Percentiles rank a stretch among this genome's conserved stretches.
Conservation (phyloP, 2,888 invertebrate genomes). For the Orgyia antiqua region DNA sequence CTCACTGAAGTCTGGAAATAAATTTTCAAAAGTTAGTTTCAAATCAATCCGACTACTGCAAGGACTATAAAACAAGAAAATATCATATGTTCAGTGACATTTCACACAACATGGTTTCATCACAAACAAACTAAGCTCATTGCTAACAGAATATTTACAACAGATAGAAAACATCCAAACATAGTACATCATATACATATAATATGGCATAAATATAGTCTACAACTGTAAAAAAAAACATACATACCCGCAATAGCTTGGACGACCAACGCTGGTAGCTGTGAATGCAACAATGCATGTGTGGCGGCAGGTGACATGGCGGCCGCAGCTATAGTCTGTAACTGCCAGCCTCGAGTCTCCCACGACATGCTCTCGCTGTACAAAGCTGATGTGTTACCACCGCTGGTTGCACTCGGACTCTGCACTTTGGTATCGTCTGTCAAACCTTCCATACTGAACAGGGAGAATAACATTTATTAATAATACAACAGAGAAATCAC, state of each 20-base stretch:
- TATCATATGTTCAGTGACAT: no score
- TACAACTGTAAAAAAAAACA: not conserved
- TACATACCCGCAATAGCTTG: conserved; percentile 42
- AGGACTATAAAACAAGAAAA: no score
- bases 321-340: conserved; percentile 87
- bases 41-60: not conserved
- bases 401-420: conserved; percentile 17
- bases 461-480: no score
- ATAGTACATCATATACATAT: no score
- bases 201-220: no score
- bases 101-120: no score
- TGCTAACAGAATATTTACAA: no score
- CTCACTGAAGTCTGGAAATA: conserved; percentile 53
- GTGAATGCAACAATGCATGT: conserved; percentile 86
- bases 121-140: no score
- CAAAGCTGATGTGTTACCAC: not conserved
- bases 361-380: conserved; percentile 3
- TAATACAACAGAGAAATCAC: not conserved
- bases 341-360: conserved; percentile 78
- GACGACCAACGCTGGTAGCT: conserved; percentile 76
- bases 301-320: conserved; percentile 89
- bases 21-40: not conserved
- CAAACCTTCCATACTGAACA: conserved; percentile 74
- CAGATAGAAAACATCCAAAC: no score
- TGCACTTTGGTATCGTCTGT: conserved; percentile 84